Evolutionary conservation across 2,888 invertebrate genomes (phyloP), one percentile per base, ranked within the genome.

Genomic region (Andrena bucephala): DNA sequence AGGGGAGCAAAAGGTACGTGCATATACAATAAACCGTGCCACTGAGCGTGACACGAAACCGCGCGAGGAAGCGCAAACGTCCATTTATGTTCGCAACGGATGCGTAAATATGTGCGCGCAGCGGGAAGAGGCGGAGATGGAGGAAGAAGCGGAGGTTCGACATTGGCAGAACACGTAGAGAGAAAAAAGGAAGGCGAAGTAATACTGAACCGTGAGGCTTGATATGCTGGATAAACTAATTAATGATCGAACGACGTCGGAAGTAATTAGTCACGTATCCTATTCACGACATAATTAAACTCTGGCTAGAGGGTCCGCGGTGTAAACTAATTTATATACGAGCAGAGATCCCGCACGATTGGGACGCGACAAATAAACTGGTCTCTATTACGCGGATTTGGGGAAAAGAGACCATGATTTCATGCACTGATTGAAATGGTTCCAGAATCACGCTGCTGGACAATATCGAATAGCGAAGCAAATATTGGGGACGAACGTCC

Each of bases 261-360:
- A 90, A 92, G 91, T 90, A 91, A 92, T 92, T 92, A 90, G 88
- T 89, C 85, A 81, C 87, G 89, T 87, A 85, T 85, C 84, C 88
- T 88, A 85, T 86, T 85, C 85, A 29, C 80, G 77, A 84, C 70
- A 83, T 87, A 89, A 92, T 91, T 90, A 88, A 88, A 74, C 52
- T 42, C 54, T 16, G 31, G 57, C 13, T 63, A 70, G 29, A 57
- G n/a, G 54, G n/a, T 8, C 29, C 16, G 48, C 60, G 54, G 54
- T n/a, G 50, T 42, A 60, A 78, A 66, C 65, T 74, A 66, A 70
- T 78, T 70, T 50, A 48, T 63, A 42, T 67, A 52, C 42, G 16
- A 50, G 8, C 16, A 27, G 42, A 54, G 60, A 36, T 76, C 63
- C 57, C 27, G 27, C 57, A 27, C 57, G 10, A 57, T 57, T 57